A percentile compares a stretch with the other conserved stretches of the same genome.
phyloP scores from a whole-genome alignment of 64 coral and sea anemone genomes.

The Catalaphyllia jardinei region DNA sequence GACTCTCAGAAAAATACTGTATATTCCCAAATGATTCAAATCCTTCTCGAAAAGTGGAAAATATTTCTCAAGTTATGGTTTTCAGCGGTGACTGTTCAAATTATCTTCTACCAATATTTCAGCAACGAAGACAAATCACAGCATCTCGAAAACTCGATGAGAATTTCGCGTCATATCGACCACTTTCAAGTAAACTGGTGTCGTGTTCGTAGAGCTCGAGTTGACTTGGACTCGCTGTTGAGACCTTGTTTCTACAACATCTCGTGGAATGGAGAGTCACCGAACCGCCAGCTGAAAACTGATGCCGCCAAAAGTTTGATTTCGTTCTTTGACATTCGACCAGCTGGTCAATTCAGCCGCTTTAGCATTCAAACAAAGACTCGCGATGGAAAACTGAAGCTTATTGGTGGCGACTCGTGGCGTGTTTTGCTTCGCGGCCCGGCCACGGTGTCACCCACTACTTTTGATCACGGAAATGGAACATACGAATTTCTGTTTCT shows the following conservation, averaged over 20 bases:
- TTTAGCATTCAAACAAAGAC: constrained; percentile 79
- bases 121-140: background rate
- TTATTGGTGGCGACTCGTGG: constrained; percentile 89
- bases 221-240: constrained; percentile 46
- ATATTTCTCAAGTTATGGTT: constrained; percentile 21
- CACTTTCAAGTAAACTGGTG: constrained; percentile 70
- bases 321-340: constrained; percentile 50
- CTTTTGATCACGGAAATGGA: constrained; percentile 89
- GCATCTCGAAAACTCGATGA: background rate
- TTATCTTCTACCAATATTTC: constrained; percentile 4
- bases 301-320: constrained; percentile 72
- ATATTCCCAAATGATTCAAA: constrained; percentile 11
- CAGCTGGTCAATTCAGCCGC: constrained; percentile 90
- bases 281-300: constrained; percentile 24
- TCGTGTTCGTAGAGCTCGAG: constrained; percentile 63
- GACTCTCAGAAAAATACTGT: too few species aligned
- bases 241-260: constrained; percentile 44
- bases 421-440: constrained; percentile 69
- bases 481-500: constrained; percentile 89
- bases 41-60: background rate
- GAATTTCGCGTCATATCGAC: constrained; percentile 6
- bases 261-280: constrained; percentile 45
- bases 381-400: constrained; percentile 54
- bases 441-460: constrained; percentile 68
- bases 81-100: background rate